A percentile compares a stretch with the other conserved stretches of the same genome.
Evolutionary conservation across 2,888 invertebrate genomes (phyloP).

Genomic region (Melanargia galathea): DNA sequence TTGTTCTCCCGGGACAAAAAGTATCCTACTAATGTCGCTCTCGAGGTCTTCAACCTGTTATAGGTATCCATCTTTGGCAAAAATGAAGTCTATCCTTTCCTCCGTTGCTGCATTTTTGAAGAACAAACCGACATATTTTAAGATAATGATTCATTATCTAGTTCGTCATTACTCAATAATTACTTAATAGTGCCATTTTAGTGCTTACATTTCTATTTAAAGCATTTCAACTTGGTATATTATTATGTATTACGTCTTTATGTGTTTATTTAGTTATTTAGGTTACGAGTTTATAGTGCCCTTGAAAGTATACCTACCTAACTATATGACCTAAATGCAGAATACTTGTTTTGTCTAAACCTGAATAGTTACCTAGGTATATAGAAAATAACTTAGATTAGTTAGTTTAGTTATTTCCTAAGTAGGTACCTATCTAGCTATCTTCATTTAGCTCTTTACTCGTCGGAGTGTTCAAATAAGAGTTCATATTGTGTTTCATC

Average conservation of each 20-base stretch:
- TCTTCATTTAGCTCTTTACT: background rate
- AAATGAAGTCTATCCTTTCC: no score
- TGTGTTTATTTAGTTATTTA: slow-evolving; percentile 8
- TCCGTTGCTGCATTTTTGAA: no score
- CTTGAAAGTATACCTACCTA: background rate
- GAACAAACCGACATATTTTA: no score
- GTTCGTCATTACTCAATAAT: slow-evolving; percentile 2
- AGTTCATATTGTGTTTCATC: no score
- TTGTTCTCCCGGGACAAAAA: no score
- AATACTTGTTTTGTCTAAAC: slow-evolving; percentile 1
- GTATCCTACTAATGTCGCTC: no score
- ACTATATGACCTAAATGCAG: slow-evolving; percentile 11
- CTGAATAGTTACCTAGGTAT: background rate
- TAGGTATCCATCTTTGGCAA: no score
- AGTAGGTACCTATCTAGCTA: no score
- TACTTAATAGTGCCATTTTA: slow-evolving; percentile 2
- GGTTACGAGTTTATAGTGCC: background rate
- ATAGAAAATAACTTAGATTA: background rate
- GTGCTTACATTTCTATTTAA: slow-evolving; percentile 5
- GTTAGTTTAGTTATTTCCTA: background rate
- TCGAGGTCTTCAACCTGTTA: no score
- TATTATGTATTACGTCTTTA: background rate
- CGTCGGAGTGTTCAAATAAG: no score
- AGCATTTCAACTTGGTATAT: slow-evolving; percentile 10
- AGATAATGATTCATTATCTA: background rate